Percentiles rank a stretch among this genome's conserved stretches.
phyloP scores from a whole-genome alignment of 2,888 invertebrate species.

The Acleris literana region DNA sequence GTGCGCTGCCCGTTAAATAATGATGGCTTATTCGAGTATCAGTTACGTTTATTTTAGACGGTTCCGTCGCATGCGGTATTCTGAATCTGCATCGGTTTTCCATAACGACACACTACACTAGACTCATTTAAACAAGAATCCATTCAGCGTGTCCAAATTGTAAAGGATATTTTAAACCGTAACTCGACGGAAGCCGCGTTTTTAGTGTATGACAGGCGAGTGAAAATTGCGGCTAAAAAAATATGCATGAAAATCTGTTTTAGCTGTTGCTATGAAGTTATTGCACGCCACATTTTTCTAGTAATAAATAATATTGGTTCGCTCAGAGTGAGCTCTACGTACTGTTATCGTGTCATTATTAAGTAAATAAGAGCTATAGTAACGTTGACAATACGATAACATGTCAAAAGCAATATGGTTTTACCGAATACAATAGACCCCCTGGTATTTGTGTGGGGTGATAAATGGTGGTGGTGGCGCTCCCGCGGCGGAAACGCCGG shows the following conservation, averaged over 20 bases:
- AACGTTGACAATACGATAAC: too few relatives aligned
- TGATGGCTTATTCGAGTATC: conserved; percentile 7
- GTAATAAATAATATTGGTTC: neutral
- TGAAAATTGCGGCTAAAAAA: conserved; percentile 1
- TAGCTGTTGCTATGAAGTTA: too few relatives aligned
- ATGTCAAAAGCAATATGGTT: too few relatives aligned
- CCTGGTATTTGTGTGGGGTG: neutral
- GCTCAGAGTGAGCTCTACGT: neutral
- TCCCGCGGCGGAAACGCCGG: conserved; percentile 10
- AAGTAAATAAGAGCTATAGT: too few relatives aligned
- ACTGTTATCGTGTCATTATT: neutral
- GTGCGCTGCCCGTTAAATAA: conserved; percentile 20
- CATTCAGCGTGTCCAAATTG: conserved; percentile 7
- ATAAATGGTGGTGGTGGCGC: conserved; percentile 1
- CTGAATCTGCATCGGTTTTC: conserved; percentile 18
- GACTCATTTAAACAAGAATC: conserved; percentile 16
- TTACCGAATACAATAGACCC: too few relatives aligned
- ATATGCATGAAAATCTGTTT: conserved; percentile 2
- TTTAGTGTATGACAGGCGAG: conserved; percentile 20
- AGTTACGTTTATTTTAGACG: conserved; percentile 38
- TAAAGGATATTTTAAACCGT: conserved; percentile 11
- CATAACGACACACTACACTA: conserved; percentile 15
- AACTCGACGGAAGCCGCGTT: neutral
- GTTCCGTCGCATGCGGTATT: conserved; percentile 1
- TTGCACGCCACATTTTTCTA: neutral